These are phyloP conservation scores for Drymonia ruficornis DNA, from an alignment of 2,888 invertebrate species.

Conservation along the genomic window DNA sequence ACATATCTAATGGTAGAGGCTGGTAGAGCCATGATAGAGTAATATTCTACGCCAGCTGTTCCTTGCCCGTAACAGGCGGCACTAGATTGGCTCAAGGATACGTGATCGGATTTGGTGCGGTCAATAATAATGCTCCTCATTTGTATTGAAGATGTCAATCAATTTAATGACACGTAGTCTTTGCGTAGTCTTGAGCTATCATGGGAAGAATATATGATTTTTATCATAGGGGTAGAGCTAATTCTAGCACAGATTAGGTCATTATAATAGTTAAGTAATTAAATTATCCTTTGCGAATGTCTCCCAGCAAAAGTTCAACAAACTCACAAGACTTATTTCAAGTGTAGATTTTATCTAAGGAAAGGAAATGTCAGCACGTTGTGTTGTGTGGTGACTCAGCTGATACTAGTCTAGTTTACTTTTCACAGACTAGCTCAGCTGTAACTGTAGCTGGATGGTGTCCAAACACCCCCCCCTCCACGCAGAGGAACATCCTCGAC, in stretches of 20 bases:
- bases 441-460: constrained; percentile 40
- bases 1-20: too few species aligned
- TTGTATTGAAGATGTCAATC: too few species aligned
- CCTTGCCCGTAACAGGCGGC: too few species aligned
- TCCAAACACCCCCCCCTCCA: constrained; percentile 41
- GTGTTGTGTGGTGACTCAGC: constrained; percentile 24
- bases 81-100: too few species aligned
- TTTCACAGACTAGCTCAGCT: constrained; percentile 20
- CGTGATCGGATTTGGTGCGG: too few species aligned
- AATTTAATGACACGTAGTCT: too few species aligned
- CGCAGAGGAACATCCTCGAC: constrained; percentile 42
- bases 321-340: constrained; percentile 12
- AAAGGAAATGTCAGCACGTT: constrained; percentile 20
- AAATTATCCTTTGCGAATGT: neutral
- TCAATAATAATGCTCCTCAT: too few species aligned
- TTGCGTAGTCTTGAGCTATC: too few species aligned
- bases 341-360: constrained; percentile 17
- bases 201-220: too few species aligned
- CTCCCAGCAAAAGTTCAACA: constrained; percentile 9
- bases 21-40: too few species aligned
- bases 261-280: neutral
- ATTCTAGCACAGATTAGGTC: neutral
- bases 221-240: too few species aligned
- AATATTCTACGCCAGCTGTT: too few species aligned
- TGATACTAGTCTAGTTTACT: constrained; percentile 17